Evolutionary conservation across 2,888 invertebrate species (phyloP), one percentile per base, ranked within the genome.

Genomic region (Apodemia zela): DNA sequence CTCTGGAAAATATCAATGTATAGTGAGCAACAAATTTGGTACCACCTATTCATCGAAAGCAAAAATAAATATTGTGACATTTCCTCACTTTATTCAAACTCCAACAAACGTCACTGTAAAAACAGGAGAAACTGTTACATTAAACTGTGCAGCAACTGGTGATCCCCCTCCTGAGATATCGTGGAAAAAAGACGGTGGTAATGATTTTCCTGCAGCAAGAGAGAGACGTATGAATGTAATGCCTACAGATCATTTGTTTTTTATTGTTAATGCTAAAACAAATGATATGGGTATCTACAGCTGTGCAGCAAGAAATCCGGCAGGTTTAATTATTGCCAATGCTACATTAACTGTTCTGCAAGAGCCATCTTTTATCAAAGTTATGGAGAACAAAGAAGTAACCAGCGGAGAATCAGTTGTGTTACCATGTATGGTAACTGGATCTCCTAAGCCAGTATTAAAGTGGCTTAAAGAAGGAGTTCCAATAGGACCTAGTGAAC

Each of bases 181-280:
- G 0, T 96, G 97, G 95, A 96, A 97, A 75, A 98, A 98, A 85
- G 97, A 97, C 87, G 97, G 97, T n/a, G 97, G 96, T 0, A 96
- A 96, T 77, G 96, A 98, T 78, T 98, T 99, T 82, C 98, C 98
- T 8, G 98, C 99, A 6, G 98, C 98, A 10, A 93, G 96, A 72
- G 98, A 99, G 82, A 94, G 98, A 58, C 93, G 98, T 47, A 96
- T 99, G 95, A 96, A 97, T 85, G 97, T 98, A 59, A 96, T 98
- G 94, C 96, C 97, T 0, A 94, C 95, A 38, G 98, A 98, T 79
- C 97, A 98, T 81, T 95, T 96, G 1, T 97, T 98, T 81, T 97
- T 98, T 78, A 98, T 99, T 72, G 94, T 97, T n/a, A 95, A 97
- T 86, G 97, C 97, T 25, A 97, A 97, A 82, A 94, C 95, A 0